Base-by-base conservation (phyloP, 2,797 vertebrate genomes). In the Eidolon dupreanum region DNA sequence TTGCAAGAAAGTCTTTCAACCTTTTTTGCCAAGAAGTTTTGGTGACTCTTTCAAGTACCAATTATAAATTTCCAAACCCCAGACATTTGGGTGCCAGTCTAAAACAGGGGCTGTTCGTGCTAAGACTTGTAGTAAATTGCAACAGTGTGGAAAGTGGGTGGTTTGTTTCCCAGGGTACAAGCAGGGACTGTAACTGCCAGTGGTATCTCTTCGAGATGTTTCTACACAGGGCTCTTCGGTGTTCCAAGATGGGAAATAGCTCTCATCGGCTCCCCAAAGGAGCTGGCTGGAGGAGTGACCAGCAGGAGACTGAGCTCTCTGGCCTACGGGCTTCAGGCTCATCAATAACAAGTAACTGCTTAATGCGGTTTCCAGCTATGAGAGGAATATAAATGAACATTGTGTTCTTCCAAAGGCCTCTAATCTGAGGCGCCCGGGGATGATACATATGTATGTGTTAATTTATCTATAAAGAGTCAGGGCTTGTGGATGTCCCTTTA, bases 71-170 rank as follows among this genome's bases (percentile, higher is more conserved):
- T 97, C 92, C 94, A 97, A 88, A 97, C 65, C 93, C 97, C 95
- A 98, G 97, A 97, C 96, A 88, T 49, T 90, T 93, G 95, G 98
- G 97, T 98, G 61, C 97, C 97, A 95, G 96, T 95, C 97, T 97
- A 95, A 97, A 95, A 95, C 96, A 97, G 97, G 90, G 96, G 92
- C 94, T 90, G 94, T 91, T 98, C 97, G 0, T 97, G 98, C 98
- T 97, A 95, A 97, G 97, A 98, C 98, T 96, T 98, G 98, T 75
- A 97, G 97, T 90, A 96, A 97, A 97, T 94, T 94, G 96, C 96
- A 97, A 95, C 88, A 93, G 88, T 95, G 83, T 12, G 68, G 97
- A 94, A 96, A 97, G 96, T 93, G 38, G 96, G 97, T 36, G 97
- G 94, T 96, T 90, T 92, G 5, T 96, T 98, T 98, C 98, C 95